These are phyloP conservation scores for Lethocerus indicus DNA, from an alignment of 1,140 invertebrate genomes.

Conservation along the genomic window DNA sequence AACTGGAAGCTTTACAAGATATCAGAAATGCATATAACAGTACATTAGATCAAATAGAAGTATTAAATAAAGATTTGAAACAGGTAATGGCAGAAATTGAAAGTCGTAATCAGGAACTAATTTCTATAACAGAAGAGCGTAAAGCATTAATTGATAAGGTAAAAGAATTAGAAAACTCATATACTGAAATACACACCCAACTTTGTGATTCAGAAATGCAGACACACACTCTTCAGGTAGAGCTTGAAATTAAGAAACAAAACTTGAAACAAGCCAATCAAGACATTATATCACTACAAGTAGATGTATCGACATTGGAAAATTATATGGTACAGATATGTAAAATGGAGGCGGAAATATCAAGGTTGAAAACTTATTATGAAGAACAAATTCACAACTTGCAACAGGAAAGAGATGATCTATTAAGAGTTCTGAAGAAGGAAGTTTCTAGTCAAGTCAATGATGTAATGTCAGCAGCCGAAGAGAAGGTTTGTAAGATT, in stretches of 20 bases:
- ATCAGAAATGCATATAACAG: slow-evolving; percentile 12
- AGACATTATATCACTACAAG: background rate
- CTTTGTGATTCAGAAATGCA: slow-evolving; percentile 8
- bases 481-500: no score
- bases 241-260: background rate
- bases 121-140: slow-evolving; percentile 10
- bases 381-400: background rate
- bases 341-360: no score
- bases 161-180: slow-evolving; percentile 14
- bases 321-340: no score
- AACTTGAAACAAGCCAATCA: background rate
- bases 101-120: slow-evolving; percentile 8
- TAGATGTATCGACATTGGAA: no score
- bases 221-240: background rate
- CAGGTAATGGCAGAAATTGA: slow-evolving; percentile 11
- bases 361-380: no score
- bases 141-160: slow-evolving; percentile 17
- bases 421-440: background rate
- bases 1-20: slow-evolving; percentile 8
- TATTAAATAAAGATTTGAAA: slow-evolving; percentile 12
- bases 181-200: slow-evolving; percentile 11
- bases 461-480: no score
- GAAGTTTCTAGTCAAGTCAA: no score
- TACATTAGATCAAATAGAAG: slow-evolving; percentile 13
- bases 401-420: background rate